Percentiles rank a stretch among this genome's conserved stretches.
Conservation (phyloP, 2,113 vertebrate species). For the Reinhardtius hippoglossoides region DNA sequence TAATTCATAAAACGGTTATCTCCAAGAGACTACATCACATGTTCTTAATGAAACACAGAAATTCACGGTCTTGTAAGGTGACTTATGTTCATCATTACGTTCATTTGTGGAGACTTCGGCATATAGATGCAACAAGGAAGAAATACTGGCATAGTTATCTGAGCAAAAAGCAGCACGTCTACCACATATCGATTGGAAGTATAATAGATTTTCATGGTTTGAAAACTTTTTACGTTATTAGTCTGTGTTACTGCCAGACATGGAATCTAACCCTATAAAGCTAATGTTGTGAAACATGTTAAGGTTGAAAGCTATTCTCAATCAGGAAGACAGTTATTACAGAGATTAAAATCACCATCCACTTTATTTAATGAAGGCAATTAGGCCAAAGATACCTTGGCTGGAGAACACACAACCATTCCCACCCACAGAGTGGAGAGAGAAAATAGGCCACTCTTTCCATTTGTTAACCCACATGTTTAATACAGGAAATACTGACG, state of each 20-base stretch:
- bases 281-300: conserved; percentile 74
- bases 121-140: neutral
- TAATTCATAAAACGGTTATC: conserved; percentile 66
- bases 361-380: conserved; percentile 83
- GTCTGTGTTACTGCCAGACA: conserved; percentile 46
- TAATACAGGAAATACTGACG: conserved; percentile 58
- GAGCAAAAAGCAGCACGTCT: neutral
- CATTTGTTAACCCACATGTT: conserved; percentile 53
- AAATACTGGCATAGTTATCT: neutral
- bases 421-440: conserved; percentile 56
- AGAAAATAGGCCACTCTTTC: conserved; percentile 53
- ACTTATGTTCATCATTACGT: conserved; percentile 5
- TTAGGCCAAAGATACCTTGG: conserved; percentile 72
- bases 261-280: conserved; percentile 48
- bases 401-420: conserved; percentile 47
- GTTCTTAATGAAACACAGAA: conserved; percentile 29
- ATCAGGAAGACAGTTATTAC: conserved; percentile 81
- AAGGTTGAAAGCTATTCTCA: conserved; percentile 70
- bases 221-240: conserved; percentile 43
- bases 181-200: conserved; percentile 4
- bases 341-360: conserved; percentile 80
- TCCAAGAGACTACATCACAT: conserved; percentile 33
- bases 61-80: conserved; percentile 7
- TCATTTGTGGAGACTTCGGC: neutral
- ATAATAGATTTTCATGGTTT: conserved; percentile 13